Evolutionary conservation across 2,113 vertebrate species (phyloP), one percentile per base, ranked within the genome.

Genomic region (Australoheros scitulus): DNA sequence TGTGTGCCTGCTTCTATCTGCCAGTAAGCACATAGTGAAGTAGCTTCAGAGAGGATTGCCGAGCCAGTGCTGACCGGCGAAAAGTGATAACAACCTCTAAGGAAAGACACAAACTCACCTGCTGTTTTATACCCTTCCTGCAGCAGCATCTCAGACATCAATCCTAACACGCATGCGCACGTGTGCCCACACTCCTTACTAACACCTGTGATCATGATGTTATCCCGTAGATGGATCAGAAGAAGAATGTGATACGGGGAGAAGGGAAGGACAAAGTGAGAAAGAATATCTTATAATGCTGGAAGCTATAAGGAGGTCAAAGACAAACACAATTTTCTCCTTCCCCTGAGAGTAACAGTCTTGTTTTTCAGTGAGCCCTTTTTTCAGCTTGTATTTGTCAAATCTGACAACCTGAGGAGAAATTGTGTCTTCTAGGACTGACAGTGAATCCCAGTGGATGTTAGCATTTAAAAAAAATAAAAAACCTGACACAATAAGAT

Each of bases 71-170:
- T 79, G 78, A 84, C 65, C 85, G 70, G 64, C 11, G 56, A 72
- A 84, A 65, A 78, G 81, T 82, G 89, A 95, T 89, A 87, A 92
- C 68, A 59, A 92, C 86, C 70, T 88, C 89, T 82, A 61, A 78
- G 61, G 77, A 87, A 90, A 87, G 55, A 83, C 59, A 74, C 59
- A 80, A 82, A 82, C 80, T 80, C 82, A 80, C 88, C 82, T 91
- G 84, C 85, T 87, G 86, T 83, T 92, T 93, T 74, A 86, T 89
- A 91, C 79, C 75, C 83, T 79, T 82, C 41, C 83, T 76, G 70
- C 56, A 75, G 52, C 78, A 29, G 75, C 65, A 72, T 76, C 77
- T 77, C 76, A 87, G 50, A 68, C 85, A 59, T 68, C 61, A 68
- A 65, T 41, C 8, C 76, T 3, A 64, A 82, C 72, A 58, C 64